Evolutionary conservation across 2,888 invertebrate genomes (phyloP).

Genomic region (Baccha elongata): DNA sequence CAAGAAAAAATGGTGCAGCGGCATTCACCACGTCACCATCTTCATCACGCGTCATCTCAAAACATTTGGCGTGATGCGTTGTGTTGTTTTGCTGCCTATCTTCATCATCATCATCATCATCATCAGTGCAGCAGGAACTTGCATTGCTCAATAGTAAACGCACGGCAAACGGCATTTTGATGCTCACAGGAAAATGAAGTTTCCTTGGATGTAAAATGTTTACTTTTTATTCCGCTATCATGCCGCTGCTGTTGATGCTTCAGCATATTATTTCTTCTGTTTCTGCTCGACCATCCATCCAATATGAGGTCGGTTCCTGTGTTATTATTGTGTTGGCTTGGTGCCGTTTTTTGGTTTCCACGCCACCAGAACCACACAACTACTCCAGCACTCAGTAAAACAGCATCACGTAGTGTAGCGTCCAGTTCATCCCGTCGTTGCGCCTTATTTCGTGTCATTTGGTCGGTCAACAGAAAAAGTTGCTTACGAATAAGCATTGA

Average conservation of each 20-base stretch:
- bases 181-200: slow-evolving; percentile 56
- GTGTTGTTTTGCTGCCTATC: slow-evolving; percentile 55
- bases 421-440: background rate
- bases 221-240: slow-evolving; percentile 25
- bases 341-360: slow-evolving; percentile 63
- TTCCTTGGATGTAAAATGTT: slow-evolving; percentile 48
- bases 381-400: slow-evolving; percentile 10
- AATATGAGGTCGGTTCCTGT: slow-evolving; percentile 53
- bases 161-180: slow-evolving; percentile 63
- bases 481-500: slow-evolving; percentile 67
- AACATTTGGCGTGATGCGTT: slow-evolving; percentile 72
- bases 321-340: slow-evolving; percentile 65
- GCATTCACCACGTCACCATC: slow-evolving; percentile 38
- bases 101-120: slow-evolving; percentile 38
- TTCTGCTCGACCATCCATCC: slow-evolving; percentile 25
- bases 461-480: slow-evolving; percentile 53
- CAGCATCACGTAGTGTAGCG: slow-evolving; percentile 11
- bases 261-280: slow-evolving; percentile 21
- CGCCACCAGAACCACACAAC: slow-evolving; percentile 12
- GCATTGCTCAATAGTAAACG: slow-evolving; percentile 21
- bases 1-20: slow-evolving; percentile 12
- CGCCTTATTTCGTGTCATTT: background rate
- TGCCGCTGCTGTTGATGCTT: slow-evolving; percentile 18
- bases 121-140: slow-evolving; percentile 21
- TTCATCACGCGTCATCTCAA: slow-evolving; percentile 57